These are phyloP conservation scores for Phrixothrix hirtus DNA, from an alignment of 2,888 invertebrate species.

Conservation along the genomic window DNA sequence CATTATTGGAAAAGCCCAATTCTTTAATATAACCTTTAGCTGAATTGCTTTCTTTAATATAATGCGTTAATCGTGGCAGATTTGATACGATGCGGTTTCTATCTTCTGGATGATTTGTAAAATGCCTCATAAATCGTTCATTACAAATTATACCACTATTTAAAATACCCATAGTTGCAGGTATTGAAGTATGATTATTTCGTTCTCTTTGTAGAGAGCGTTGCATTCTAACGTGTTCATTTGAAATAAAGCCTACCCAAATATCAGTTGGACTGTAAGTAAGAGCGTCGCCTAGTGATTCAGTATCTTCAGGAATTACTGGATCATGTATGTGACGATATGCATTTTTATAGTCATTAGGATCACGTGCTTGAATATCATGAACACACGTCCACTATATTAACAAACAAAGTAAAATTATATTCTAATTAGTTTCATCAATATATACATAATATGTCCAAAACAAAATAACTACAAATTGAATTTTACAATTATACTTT, in stretches of 20 bases:
- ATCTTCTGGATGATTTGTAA: conserved; percentile 46
- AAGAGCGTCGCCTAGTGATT: neutral
- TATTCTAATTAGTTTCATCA: neutral
- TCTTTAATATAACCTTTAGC: conserved; percentile 94
- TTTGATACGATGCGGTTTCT: conserved; percentile 67
- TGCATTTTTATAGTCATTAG: conserved; percentile 54
- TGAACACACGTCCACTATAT: conserved; percentile 89
- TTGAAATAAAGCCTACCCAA: conserved; percentile 53
- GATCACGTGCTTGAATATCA: conserved; percentile 77
- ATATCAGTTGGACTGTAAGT: conserved; percentile 46
- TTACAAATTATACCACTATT: conserved; percentile 51
- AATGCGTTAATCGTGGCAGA: conserved; percentile 78
- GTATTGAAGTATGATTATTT: conserved; percentile 33
- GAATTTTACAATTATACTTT: neutral
- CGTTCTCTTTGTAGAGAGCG: conserved; percentile 33
- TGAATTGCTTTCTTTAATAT: conserved; percentile 82
- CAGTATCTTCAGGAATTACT: conserved; percentile 17
- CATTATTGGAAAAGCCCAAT: conserved; percentile 87
- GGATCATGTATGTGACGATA: conserved; percentile 43
- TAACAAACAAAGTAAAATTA: neutral
- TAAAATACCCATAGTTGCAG: conserved; percentile 48
- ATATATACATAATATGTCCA: no score
- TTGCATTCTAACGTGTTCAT: conserved; percentile 45
- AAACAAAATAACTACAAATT: neutral
- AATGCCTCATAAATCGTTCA: conserved; percentile 44